Evolutionary conservation across 1,140 invertebrate genomes (phyloP).

Genomic region (Bombus superbus): DNA sequence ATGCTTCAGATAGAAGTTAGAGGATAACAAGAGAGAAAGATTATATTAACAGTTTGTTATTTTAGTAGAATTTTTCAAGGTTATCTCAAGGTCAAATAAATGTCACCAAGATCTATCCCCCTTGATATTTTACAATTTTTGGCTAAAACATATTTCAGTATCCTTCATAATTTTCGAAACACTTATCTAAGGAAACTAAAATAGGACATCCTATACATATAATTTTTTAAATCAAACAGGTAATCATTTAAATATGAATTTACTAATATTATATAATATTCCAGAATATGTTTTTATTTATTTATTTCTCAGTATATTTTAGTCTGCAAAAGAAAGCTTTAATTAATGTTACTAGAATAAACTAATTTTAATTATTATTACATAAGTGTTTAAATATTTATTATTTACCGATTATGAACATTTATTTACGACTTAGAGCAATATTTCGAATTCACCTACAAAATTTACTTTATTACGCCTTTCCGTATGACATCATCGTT

Average conservation of each 20-base stretch:
- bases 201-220: not conserved
- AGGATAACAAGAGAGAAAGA: not conserved
- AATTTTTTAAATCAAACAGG: not conserved
- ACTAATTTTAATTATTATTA: not conserved
- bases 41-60: not conserved
- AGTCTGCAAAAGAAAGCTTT: not conserved
- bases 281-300: not conserved
- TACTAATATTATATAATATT: not conserved
- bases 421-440: not conserved
- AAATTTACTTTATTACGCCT: conserved; percentile 13
- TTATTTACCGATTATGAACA: not conserved
- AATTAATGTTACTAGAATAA: not conserved
- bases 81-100: not conserved
- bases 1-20: not conserved
- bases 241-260: not conserved
- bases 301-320: not conserved
- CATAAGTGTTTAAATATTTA: not conserved
- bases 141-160: not conserved
- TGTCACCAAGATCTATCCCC: not conserved
- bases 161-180: not conserved
- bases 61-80: not conserved
- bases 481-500: conserved; percentile 10
- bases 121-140: not conserved
- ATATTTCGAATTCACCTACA: not conserved
- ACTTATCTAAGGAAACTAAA: not conserved